These are phyloP conservation scores for Pteronura brasiliensis DNA, from an alignment of 2,113 vertebrate species.

Conservation along the genomic window DNA sequence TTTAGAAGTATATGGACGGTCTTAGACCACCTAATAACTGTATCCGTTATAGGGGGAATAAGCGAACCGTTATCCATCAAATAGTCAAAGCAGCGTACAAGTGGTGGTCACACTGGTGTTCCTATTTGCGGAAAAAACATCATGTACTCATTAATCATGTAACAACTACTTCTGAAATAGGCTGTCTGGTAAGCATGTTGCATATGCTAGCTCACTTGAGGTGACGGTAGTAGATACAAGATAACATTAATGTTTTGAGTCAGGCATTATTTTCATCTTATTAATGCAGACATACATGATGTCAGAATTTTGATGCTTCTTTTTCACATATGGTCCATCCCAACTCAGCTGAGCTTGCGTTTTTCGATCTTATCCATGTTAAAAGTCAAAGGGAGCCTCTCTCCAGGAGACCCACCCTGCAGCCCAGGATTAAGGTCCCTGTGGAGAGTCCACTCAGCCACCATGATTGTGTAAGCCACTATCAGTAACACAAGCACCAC, in stretches of 20 bases:
- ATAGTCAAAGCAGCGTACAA: neutral
- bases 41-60: neutral
- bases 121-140: neutral
- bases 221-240: neutral
- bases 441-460: rapidly evolving
- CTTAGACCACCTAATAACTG: rapidly evolving
- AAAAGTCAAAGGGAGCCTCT: neutral
- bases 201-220: neutral
- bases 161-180: neutral
- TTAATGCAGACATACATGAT: too few species aligned
- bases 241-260: neutral
- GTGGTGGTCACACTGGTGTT: neutral
- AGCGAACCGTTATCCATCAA: neutral
- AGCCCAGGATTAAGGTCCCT: neutral
- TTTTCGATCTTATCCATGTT: neutral
- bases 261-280: neutral
- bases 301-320: neutral
- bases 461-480: rapidly evolving
- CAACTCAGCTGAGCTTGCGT: neutral
- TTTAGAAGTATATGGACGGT: neutral
- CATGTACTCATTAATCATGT: neutral
- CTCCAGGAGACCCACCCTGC: too few species aligned
- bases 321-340: neutral
- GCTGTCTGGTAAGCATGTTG: neutral
- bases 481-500: rapidly evolving